phyloP scores from a whole-genome alignment of 2,888 invertebrate species.

The Polia nebulosa region DNA sequence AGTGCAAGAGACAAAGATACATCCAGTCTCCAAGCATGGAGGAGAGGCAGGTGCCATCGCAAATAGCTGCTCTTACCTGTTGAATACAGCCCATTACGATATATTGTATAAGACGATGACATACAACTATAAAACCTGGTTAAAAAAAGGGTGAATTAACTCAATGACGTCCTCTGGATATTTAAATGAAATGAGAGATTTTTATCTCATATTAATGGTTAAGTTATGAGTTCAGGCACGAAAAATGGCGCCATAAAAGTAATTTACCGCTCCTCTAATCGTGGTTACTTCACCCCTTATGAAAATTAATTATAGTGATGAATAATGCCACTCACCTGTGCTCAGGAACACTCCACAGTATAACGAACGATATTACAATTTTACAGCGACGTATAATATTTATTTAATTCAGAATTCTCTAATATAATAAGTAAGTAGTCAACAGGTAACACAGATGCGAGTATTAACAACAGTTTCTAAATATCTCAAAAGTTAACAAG shows the following conservation, averaged over 20 bases:
- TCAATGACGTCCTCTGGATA: neutral
- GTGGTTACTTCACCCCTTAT: constrained; percentile 39
- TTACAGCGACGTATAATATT: constrained; percentile 82
- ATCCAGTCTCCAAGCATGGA: constrained; percentile 21
- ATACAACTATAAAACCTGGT: constrained; percentile 1
- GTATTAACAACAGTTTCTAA: constrained; percentile 88
- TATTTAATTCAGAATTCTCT: constrained; percentile 80
- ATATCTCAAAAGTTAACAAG: constrained; percentile 89
- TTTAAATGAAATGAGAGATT: neutral
- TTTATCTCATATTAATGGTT: constrained; percentile 15
- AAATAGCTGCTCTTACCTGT: constrained; percentile 65
- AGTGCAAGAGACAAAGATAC: constrained; percentile 50
- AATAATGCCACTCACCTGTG: constrained; percentile 73
- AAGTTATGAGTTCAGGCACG: constrained; percentile 20
- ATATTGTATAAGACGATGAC: constrained; percentile 20
- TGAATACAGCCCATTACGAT: constrained; percentile 53
- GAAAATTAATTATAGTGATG: constrained; percentile 45
- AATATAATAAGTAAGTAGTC: constrained; percentile 86
- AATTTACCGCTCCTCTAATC: constrained; percentile 39
- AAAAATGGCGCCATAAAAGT: constrained; percentile 39
- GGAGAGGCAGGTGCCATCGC: constrained; percentile 17
- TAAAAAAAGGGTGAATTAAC: constrained; percentile 22
- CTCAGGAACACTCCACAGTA: constrained; percentile 71
- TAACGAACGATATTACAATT: constrained; percentile 66
- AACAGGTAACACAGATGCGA: constrained; percentile 90